Evolutionary conservation across 2,888 invertebrate genomes (phyloP), one percentile per base, ranked within the genome.

Genomic region (Leptopilina drosophilae): DNA sequence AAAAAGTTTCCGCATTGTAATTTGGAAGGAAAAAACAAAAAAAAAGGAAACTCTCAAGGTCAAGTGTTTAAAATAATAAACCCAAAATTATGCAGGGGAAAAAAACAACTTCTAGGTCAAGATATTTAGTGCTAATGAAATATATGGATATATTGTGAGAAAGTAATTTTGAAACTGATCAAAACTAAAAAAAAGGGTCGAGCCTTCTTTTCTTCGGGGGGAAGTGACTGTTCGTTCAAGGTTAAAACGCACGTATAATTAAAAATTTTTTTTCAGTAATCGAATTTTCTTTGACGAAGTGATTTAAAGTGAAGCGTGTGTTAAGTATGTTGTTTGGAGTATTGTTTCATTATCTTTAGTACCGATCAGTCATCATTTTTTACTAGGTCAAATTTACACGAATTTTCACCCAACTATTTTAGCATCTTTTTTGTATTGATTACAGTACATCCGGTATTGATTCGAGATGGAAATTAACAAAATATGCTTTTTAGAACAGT

Each of bases 331-430:
- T 33, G 12, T 40, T 9, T 11, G 2, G 15, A 15, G 62, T 62
- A 62, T 62, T 62, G 20, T 62, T 20, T 62, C 8, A 9, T 15
- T 62, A 62, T 62, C 62, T 62, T 62, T 62, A 62, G 62, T 62
- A 20, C 62, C 62, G 46, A 46, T 40, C 49, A 53, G 20, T 46
- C 49, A 46, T 14, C 6, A 69, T 69, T 69, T 42, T 49, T 46
- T 69, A 49, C 20, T 69, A 46, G 46, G 49, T 42, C 40, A 69
- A 69, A 69, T 69, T 46, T 69, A 69, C 40, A 66, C 20, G 66
- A 66, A 66, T 66, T 66, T 66, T 66, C 66, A 66, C 62, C 62
- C 20, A 62, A 62, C 15, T 15, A 62, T 59, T 33, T 20, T 59
- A 59, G 59, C 15, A 59, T 9, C 20, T 62, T 62, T 62, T 15